A percentile compares a stretch with the other conserved stretches of the same genome.
Evolutionary conservation across 2,797 vertebrate species (phyloP).

Genomic region (Steatocranus sp.): DNA sequence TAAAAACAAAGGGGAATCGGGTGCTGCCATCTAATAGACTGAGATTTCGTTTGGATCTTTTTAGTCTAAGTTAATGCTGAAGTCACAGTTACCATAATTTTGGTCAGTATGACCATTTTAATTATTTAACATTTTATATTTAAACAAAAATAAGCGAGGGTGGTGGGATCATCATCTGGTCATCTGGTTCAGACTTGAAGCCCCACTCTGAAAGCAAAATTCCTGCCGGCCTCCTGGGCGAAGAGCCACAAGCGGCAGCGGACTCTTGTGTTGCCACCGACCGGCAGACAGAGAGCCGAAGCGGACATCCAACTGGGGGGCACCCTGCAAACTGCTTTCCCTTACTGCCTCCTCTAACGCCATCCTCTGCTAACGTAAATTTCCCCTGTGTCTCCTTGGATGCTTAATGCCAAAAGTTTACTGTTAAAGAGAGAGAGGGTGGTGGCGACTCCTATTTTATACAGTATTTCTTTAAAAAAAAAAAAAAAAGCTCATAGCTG

Average conservation of each 20-base stretch:
- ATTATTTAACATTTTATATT: background rate
- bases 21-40: background rate
- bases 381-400: background rate
- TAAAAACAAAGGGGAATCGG: background rate
- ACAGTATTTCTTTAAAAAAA: fast-evolving
- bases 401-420: background rate
- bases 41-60: background rate
- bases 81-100: fast-evolving
- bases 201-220: background rate
- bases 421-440: background rate
- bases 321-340: background rate
- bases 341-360: background rate
- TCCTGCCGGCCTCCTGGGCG: background rate
- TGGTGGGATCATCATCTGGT: fast-evolving
- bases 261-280: background rate
- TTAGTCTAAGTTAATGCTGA: background rate
- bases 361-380: background rate
- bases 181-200: fast-evolving
- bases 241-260: background rate
- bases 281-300: background rate
- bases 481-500: background rate
- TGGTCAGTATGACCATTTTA: background rate
- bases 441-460: background rate
- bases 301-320: background rate
- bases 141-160: background rate